Conservation (phyloP, 2,113 vertebrate genomes). For the Syrmaticus mikado region DNA sequence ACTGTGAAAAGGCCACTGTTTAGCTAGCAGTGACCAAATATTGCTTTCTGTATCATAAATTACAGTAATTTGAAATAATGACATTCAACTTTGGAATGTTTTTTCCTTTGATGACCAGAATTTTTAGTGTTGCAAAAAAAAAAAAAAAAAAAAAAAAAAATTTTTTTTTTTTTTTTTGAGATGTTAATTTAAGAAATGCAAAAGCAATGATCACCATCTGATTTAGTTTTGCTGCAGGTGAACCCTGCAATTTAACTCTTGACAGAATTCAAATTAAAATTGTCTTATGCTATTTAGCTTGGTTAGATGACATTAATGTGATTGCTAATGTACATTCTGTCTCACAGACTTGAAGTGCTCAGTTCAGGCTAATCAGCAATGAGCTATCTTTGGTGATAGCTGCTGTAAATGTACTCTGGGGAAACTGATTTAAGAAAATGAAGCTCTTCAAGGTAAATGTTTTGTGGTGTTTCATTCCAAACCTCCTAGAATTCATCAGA, state of each 20-base stretch:
- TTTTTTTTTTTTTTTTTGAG: neutral
- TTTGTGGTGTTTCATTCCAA: slow-evolving; percentile 8
- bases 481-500: neutral
- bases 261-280: slow-evolving; percentile 43
- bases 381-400: slow-evolving; percentile 60
- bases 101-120: slow-evolving; percentile 5
- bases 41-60: slow-evolving; percentile 12
- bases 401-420: slow-evolving; percentile 29
- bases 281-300: slow-evolving; percentile 43
- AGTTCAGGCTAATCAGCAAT: slow-evolving; percentile 44
- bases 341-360: slow-evolving; percentile 20
- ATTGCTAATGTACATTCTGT: slow-evolving; percentile 49
- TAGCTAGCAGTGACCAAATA: slow-evolving; percentile 21
- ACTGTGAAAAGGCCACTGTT: slow-evolving; percentile 14
- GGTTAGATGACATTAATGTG: slow-evolving; percentile 33
- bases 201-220: neutral
- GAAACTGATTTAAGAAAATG: slow-evolving; percentile 21
- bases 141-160: too few relatives aligned
- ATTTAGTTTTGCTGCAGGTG: slow-evolving; percentile 54
- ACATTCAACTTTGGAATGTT: slow-evolving; percentile 1
- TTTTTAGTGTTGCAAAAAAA: slow-evolving; percentile 40
- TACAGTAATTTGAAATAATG: neutral
- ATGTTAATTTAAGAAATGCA: slow-evolving; percentile 28
- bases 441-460: slow-evolving; percentile 45
- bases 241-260: slow-evolving; percentile 49